phyloP scores from a whole-genome alignment of 2,888 invertebrate species.

The Scelioninae gen. 1 region DNA sequence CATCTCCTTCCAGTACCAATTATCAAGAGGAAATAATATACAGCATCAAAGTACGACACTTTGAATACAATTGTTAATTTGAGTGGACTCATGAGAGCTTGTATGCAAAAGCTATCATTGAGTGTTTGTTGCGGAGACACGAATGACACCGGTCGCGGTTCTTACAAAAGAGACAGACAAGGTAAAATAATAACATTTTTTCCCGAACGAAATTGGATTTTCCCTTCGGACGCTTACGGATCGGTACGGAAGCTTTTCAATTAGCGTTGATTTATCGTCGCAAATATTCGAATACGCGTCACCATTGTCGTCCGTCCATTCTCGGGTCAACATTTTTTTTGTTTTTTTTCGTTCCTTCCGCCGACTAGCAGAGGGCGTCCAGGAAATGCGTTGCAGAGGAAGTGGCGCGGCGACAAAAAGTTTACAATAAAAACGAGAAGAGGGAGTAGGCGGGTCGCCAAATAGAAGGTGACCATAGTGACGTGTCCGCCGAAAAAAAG shows the following conservation, averaged over 20 bases:
- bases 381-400: conserved; percentile 57
- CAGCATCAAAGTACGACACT: no score
- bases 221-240: conserved; percentile 39
- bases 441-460: conserved; percentile 33
- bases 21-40: no score
- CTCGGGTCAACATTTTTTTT: no score
- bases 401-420: conserved; percentile 49
- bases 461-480: conserved; percentile 53
- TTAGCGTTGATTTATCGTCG: conserved; percentile 64
- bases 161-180: conserved; percentile 29
- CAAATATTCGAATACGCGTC: conserved; percentile 60
- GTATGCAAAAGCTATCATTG: no score
- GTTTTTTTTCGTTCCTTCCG: conserved; percentile 30
- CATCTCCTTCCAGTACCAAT: no score
- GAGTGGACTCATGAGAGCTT: no score
- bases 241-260: conserved; percentile 64
- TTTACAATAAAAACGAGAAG: conserved; percentile 55
- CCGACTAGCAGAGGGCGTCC: conserved; percentile 38
- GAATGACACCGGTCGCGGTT: not conserved
- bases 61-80: no score
- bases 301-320: conserved; percentile 56
- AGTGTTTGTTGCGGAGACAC: no score
- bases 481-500: conserved; percentile 52
- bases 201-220: conserved; percentile 52
- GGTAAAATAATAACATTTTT: conserved; percentile 57